Base-by-base conservation (phyloP, 2,113 vertebrate species). In the Elgaria multicarinata region DNA sequence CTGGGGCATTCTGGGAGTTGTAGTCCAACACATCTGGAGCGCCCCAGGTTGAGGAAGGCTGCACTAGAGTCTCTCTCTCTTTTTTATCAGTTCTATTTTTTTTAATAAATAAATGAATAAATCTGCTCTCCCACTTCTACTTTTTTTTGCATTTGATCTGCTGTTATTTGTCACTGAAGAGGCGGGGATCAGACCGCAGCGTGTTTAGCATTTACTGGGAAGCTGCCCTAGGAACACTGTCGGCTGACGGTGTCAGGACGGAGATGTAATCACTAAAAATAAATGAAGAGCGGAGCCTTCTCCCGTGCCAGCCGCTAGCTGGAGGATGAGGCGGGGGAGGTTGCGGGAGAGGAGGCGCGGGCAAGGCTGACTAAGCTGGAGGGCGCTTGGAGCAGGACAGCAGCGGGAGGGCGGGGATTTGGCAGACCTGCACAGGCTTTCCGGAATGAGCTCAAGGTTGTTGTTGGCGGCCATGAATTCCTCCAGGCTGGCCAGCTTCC, bases 391-490 rank as follows among this genome's bases (percentile, higher is more conserved):
- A 42, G 84, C 86, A 46, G 67, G 20, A 4, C 3, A 2, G n/a
- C 8, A 18, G 3, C 22, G 1, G 18, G 9, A 75, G 42, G 31
- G 0, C 13, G 50, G 42, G n/a, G 18, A 16, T 18, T 46, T 9
- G 84, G 8, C 0, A 26, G 9, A 99, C 99, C 99, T 98, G 98
- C 99, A 99, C 62, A 99, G 97, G 44, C 99, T 99, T 90, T 99
- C 99, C 0, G 99, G 99, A 90, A 99, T 98, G 64, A 99, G 98
- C 88, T 99, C 99, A 93, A 99, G 96, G 97, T 98, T 99, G 96
- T 99, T 99, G 96, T 99, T 98, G 26, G 99, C 98, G 0, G 99
- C 99, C 99, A 99, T 99, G 94, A 99, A 99, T 96, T 99, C 99
- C 78, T 98, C 98, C 7, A 99, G 97, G 94, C 90, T 98, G 91